These are phyloP conservation scores for Neosilurus mollespiculum DNA, from an alignment of 2,797 vertebrate species.

Conservation along the genomic window DNA sequence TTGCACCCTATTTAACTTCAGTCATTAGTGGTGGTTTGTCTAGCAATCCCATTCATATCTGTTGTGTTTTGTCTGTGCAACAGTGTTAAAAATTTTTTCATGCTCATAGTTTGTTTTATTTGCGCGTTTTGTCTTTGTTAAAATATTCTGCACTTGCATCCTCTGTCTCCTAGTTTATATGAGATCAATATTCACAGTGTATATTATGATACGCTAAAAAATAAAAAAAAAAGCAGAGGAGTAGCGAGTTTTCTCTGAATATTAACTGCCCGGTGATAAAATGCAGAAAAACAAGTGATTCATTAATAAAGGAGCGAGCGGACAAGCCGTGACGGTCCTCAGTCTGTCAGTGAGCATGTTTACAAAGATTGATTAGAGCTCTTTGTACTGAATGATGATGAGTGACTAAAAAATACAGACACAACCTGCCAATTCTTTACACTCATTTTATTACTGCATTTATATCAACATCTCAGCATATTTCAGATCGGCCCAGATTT, in stretches of 20 bases:
- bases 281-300: neutral
- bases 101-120: too few relatives aligned
- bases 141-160: too few relatives aligned
- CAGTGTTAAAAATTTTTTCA: too few relatives aligned
- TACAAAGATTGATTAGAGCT: neutral
- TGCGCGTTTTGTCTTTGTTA: too few relatives aligned
- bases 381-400: neutral
- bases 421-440: neutral
- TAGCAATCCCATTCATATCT: too few relatives aligned
- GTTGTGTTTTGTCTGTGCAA: too few relatives aligned
- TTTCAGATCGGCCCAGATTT: neutral
- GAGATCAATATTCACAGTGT: too few relatives aligned
- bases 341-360: neutral
- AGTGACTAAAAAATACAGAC: neutral
- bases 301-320: neutral
- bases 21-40: too few relatives aligned
- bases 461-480: neutral
- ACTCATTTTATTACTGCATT: neutral
- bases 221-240: neutral
- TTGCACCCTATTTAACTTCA: too few relatives aligned
- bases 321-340: neutral
- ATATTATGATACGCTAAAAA: neutral
- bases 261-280: neutral
- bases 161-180: too few relatives aligned
- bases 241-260: neutral